Percentiles rank a stretch among this genome's conserved stretches.
Evolutionary conservation across 2,888 invertebrate genomes (phyloP).

Genomic region (Drosophila hawaiiensis): DNA sequence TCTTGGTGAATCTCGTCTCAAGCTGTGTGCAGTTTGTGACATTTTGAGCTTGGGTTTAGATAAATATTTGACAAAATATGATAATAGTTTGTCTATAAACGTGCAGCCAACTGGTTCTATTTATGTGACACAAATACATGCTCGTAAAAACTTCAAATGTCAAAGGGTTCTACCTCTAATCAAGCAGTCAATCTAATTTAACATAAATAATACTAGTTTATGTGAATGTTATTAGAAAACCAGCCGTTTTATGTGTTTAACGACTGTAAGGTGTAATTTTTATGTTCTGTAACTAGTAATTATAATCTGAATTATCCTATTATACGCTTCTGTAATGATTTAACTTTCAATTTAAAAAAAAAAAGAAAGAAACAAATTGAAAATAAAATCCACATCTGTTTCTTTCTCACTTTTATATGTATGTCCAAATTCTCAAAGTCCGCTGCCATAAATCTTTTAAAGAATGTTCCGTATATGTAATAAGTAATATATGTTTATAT

Average conservation of each 20-base stretch:
- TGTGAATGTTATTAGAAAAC: neutral
- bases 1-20: slow-evolving; percentile 24
- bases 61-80: slow-evolving; percentile 61
- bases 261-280: neutral
- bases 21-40: slow-evolving; percentile 60
- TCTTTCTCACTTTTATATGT: neutral
- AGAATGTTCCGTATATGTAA: slow-evolving; percentile 28
- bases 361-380: neutral
- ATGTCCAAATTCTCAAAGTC: neutral
- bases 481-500: neutral
- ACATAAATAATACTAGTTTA: no score
- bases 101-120: slow-evolving; percentile 35
- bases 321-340: neutral
- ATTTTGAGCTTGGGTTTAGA: slow-evolving; percentile 51
- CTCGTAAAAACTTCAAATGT: slow-evolving; percentile 17
- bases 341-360: neutral
- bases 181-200: neutral
- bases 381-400: neutral
- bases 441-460: slow-evolving; percentile 12
- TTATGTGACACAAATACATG: slow-evolving; percentile 2
- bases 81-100: slow-evolving; percentile 32
- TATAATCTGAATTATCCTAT: neutral
- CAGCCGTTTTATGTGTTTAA: neutral
- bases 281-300: neutral
- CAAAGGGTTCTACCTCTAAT: slow-evolving; percentile 21